Conservation (phyloP, 2,113 vertebrate genomes). For the Burhinus bistriatus region DNA sequence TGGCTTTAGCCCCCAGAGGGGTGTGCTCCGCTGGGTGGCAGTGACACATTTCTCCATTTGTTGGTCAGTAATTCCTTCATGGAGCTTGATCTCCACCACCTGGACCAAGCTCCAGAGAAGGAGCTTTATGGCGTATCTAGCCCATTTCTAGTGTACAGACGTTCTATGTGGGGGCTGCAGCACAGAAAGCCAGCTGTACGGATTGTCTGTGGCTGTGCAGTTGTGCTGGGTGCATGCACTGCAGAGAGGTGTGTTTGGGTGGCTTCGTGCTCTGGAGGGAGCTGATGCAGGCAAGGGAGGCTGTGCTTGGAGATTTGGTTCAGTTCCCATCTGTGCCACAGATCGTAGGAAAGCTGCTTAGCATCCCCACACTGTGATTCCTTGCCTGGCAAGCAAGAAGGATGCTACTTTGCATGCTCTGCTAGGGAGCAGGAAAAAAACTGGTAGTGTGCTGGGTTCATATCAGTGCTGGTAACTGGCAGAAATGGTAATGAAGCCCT, state of each 20-base stretch:
- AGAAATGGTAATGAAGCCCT: neutral
- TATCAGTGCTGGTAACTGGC: neutral
- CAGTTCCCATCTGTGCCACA: neutral
- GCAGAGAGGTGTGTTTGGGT: neutral
- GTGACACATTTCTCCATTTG: neutral
- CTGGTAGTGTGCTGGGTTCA: neutral
- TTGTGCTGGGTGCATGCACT: neutral
- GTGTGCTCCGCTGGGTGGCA: neutral
- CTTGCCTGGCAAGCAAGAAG: neutral
- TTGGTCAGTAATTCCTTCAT: neutral
- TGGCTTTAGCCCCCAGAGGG: neutral
- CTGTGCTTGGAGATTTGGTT: neutral
- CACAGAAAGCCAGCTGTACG: neutral
- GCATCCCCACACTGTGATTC: neutral
- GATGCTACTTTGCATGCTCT: neutral
- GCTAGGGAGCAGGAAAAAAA: neutral
- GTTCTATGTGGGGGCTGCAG: neutral
- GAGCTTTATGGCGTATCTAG: neutral
- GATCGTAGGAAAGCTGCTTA: neutral
- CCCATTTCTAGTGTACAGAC: rapidly evolving
- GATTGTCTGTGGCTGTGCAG: neutral
- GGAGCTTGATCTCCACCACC: neutral
- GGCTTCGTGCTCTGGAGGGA: neutral
- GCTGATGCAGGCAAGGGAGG: neutral
- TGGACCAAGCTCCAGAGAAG: neutral